Evolutionary conservation across 1,140 invertebrate genomes (phyloP).

Genomic region (Drosophila punjabiensis): DNA sequence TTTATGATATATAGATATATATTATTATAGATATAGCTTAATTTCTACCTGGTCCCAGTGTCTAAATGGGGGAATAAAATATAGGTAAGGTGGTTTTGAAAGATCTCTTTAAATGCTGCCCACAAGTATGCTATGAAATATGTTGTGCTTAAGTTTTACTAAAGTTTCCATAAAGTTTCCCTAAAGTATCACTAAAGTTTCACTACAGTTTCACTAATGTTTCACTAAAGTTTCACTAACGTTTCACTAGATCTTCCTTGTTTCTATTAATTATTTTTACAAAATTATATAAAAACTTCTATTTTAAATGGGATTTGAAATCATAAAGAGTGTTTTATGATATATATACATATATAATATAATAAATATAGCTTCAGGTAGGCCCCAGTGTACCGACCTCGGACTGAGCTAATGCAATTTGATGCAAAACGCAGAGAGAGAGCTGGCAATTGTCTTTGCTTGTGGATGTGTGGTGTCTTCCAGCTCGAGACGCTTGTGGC

Average conservation of each 20-base stretch:
- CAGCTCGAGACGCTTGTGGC: conserved; percentile 17
- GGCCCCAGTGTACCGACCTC: conserved; percentile 12
- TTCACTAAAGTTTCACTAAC: no score
- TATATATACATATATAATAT: no score
- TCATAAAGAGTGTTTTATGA: not conserved
- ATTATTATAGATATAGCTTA: no score
- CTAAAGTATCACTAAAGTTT: no score
- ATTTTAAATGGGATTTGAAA: not conserved
- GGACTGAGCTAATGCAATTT: conserved; percentile 34
- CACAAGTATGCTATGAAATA: not conserved
- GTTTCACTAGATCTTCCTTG: not conserved
- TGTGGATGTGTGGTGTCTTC: conserved; percentile 24
- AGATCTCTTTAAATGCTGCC: not conserved
- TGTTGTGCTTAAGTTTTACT: not conserved
- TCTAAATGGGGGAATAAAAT: no score
- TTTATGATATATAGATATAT: no score
- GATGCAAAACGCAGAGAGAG: conserved; percentile 23
- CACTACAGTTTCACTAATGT: no score
- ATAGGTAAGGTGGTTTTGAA: not conserved
- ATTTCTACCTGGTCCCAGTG: no score
- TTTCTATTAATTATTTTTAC: not conserved
- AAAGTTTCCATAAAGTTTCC: no score
- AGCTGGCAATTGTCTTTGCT: conserved; percentile 19
- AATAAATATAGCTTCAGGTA: no score
- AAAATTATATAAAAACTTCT: not conserved